A percentile compares a stretch with the other conserved stretches of the same genome.
Evolutionary conservation across 1,140 invertebrate genomes (phyloP).

Genomic region (Camponotus floridanus): DNA sequence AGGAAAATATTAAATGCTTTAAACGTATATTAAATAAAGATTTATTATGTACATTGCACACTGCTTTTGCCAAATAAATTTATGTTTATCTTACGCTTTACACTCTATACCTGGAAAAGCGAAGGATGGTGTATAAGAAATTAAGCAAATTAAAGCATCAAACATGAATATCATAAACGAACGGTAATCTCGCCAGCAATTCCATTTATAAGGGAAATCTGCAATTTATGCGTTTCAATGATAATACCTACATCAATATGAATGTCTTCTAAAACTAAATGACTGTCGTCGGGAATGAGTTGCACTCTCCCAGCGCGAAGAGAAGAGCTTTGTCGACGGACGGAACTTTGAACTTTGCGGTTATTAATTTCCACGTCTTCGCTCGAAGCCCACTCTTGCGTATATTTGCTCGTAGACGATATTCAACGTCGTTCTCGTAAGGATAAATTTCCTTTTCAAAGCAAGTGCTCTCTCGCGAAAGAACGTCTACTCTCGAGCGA

Average conservation of each 20-base stretch:
- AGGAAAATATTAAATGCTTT: not conserved
- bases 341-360: slow-evolving; percentile 54
- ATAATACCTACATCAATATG: slow-evolving; percentile 36
- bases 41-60: not conserved
- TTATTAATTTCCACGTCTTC: slow-evolving; percentile 59
- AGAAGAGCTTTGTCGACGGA: slow-evolving; percentile 35
- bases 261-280: slow-evolving; percentile 40
- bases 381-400: slow-evolving; percentile 27
- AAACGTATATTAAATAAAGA: not conserved
- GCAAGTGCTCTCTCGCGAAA: slow-evolving; percentile 60
- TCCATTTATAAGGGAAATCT: not conserved
- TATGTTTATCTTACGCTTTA: not conserved
- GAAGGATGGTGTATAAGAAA: not conserved
- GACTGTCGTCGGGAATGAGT: slow-evolving; percentile 31
- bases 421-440: slow-evolving; percentile 38
- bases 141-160: slow-evolving; percentile 1
- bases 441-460: slow-evolving; percentile 66
- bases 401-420: slow-evolving; percentile 54
- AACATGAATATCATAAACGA: not conserved
- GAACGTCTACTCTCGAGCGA: slow-evolving; percentile 15
- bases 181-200: not conserved
- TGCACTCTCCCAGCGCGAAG: not conserved
- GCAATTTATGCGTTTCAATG: not conserved
- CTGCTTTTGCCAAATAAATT: not conserved
- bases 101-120: not conserved